These are phyloP conservation scores for Cryptophagus acutangulus DNA, from an alignment of 2,888 invertebrate genomes.

Conservation along the genomic window DNA sequence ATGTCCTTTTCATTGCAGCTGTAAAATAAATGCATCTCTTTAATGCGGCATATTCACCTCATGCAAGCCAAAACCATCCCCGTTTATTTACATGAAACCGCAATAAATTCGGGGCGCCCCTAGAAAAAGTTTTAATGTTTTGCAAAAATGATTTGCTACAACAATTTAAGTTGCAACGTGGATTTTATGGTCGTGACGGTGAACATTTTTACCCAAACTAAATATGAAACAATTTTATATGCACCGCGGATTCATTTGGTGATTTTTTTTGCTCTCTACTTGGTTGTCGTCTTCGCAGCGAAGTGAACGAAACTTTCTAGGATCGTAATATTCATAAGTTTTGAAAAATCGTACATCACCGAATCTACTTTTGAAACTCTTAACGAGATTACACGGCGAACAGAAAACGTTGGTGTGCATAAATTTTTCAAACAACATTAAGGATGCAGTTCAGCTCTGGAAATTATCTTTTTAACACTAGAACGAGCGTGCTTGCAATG, in stretches of 20 bases:
- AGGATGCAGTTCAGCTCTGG: conserved; percentile 25
- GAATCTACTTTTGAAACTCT: conserved; percentile 16
- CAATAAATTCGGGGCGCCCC: neutral
- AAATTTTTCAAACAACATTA: conserved; percentile 25
- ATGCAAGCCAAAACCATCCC: neutral
- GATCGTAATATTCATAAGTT: conserved; percentile 6
- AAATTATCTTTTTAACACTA: conserved; percentile 34
- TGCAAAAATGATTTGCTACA: conserved; percentile 2
- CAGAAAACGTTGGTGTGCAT: conserved; percentile 20
- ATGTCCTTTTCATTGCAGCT: conserved; percentile 13
- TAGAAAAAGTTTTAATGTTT: neutral
- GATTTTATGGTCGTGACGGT: no score
- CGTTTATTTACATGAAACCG: conserved; percentile 3
- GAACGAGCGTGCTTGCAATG: conserved; percentile 31
- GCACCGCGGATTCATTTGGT: no score
- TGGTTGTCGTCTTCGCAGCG: no score
- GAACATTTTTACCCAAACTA: no score
- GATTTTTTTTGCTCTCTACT: neutral
- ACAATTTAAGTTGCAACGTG: neutral
- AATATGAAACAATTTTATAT: no score
- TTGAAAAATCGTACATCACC: conserved; percentile 8
- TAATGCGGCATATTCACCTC: conserved; percentile 3
- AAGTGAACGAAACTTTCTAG: conserved; percentile 2
- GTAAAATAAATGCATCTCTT: conserved; percentile 12
- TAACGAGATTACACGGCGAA: conserved; percentile 24